phyloP scores from a whole-genome alignment of 23 tunicate genomes.

The Botrylloides violaceus region DNA sequence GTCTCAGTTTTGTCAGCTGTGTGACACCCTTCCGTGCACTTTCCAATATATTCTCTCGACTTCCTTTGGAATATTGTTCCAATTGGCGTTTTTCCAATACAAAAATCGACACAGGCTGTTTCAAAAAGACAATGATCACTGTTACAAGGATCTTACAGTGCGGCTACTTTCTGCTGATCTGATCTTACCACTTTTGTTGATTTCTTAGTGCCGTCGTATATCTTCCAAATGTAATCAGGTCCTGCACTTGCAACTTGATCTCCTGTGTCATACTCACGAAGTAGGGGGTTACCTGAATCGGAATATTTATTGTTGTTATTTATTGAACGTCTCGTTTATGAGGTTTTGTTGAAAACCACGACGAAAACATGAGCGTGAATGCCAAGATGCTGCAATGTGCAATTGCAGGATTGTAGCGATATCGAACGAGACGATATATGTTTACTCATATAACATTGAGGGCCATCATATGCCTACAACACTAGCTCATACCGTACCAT shows the following conservation, averaged over 20 bases:
- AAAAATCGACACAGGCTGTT: constrained; percentile 75
- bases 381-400: no score
- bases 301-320: not conserved
- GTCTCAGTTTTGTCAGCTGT: constrained; percentile 71
- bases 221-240: constrained; percentile 65
- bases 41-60: constrained; percentile 48
- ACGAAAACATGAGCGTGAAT: no score
- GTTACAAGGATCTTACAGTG: no score
- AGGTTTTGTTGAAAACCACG: no score
- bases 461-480: not conserved
- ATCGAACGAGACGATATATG: not conserved
- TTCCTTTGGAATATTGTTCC: constrained; percentile 51
- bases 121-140: no score
- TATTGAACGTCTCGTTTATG: no score
- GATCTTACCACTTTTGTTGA: constrained; percentile 85
- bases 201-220: constrained; percentile 65
- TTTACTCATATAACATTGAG: not conserved
- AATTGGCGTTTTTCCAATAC: constrained; percentile 64
- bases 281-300: constrained; percentile 49
- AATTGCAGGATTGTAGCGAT: not conserved
- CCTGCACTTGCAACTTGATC: constrained; percentile 81
- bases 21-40: constrained; percentile 47
- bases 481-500: not conserved
- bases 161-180: no score
- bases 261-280: constrained; percentile 84